Evolutionary conservation across 2,888 invertebrate genomes (phyloP), one percentile per base, ranked within the genome.

Genomic region (Aleiodes alternator): DNA sequence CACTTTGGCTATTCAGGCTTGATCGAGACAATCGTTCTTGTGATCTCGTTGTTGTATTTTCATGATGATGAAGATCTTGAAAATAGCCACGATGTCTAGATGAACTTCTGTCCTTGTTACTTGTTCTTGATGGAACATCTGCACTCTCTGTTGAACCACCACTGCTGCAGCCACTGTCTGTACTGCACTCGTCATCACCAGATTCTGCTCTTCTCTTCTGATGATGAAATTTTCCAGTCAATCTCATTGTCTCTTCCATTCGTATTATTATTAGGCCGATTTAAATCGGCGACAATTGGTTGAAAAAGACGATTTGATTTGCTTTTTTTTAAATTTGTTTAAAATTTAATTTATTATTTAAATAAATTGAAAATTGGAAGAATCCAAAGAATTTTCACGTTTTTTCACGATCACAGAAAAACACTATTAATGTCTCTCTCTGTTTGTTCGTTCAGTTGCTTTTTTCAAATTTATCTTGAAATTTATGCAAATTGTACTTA

Each of bases 111-210:
- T 87, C 87, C 50, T 81, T 81, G 76, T 85, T 86, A 9, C 83
- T 84, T 31, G 83, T 83, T 12, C 84, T 82, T 9, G 86, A 85
- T 0, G 85, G 57, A 8, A 84, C 78, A 59, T 86, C 86, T 11
- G 84, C 84, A 77, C 87, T 88, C 14, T 84, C 87, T 76, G 82
- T 86, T 90, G 92, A 70, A 16, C 92, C 80, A 88, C 91, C 77
- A 81, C 91, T 84, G 90, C 92, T 77, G 88, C 90, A 83, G 88
- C 93, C 87, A 79, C 89, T 87, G 81, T 87, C 87, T 12, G 86
- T 85, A 80, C 86, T 87, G 82, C 85, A 85, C 78, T 88, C 86
- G 80, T 88, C 85, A 75, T 86, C 87, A 5, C 83, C 84, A 72
- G 85, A 85, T 16, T 86, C 84, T 50, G 75, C 55, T 50, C 69